Base-by-base conservation (phyloP, 2,888 invertebrate species). In the Apotomis turbidana region DNA sequence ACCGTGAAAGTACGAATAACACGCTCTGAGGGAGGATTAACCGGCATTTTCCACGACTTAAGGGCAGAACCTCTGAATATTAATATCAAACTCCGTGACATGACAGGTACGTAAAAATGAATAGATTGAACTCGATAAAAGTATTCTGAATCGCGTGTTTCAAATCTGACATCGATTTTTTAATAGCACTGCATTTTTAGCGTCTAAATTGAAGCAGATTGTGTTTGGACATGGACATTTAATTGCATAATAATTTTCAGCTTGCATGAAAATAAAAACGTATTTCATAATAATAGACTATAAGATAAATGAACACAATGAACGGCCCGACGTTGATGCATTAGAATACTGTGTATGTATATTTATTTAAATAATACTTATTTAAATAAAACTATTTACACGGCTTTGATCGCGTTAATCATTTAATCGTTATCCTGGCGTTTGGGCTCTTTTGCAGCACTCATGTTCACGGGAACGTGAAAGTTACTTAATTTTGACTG, bases 1-100 rank as follows among this genome's bases (percentile, higher is more conserved):
- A 81, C 81, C 77, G 78, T 78, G 76, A 80, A 81, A 77, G 74
- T 77, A 74, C 75, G 76, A 70, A 59, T 74, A 72, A 67, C 69
- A 52, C 74, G 64, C 58, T n/a, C 58, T 54, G 12, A 59, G 60
- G 66, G 15, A 51, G 70, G 70, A 74, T 75, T 76, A 71, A 55
- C 71, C 61, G 59, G 55, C 55, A 61, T 61, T 62, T 71, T 51
- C 71, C 67, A 57, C 66, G 61, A 52, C 57, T 61, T 68, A 67
- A 41, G 55, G 61, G 71, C 44, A 64, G 54, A 71, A 71, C 51
- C 27, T 61, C 67, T 51, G 71, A 68, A 67, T 71, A 68, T 62
- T 68, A 67, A 71, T 67, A 71, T 41, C 36, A 55, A 38, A 55
- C 61, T 12, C 60, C 64, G 55, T 67, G 61, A 71, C 51, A 68